A percentile compares a stretch with the other conserved stretches of the same genome.
Conservation (phyloP, 2,888 invertebrate species). For the Dynastes tityus region DNA sequence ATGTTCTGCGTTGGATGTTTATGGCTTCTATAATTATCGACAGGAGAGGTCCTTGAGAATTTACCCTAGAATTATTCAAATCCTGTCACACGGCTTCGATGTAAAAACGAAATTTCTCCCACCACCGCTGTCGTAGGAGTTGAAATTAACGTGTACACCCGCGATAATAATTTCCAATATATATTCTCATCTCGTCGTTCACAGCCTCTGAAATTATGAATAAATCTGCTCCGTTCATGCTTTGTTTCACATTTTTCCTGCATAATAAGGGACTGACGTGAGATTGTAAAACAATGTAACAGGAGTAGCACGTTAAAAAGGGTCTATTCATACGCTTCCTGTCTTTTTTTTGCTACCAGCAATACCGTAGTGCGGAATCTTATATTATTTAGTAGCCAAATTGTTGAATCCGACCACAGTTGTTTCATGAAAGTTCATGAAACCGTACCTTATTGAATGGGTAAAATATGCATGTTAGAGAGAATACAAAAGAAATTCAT, state of each 20-base stretch:
- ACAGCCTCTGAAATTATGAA: constrained; percentile 37
- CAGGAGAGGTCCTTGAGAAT: constrained; percentile 37
- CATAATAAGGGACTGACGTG: neutral
- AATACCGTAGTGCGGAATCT: no score
- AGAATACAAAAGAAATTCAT: no score
- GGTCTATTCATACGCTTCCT: no score
- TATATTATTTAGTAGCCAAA: no score
- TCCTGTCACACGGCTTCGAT: constrained; percentile 27
- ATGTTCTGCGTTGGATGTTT: constrained; percentile 31
- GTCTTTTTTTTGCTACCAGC: no score
- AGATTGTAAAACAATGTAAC: constrained; percentile 18
- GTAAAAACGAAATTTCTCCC: constrained; percentile 28
- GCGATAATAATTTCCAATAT: constrained; percentile 47
- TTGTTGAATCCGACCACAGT: no score
- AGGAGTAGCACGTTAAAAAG: no score
- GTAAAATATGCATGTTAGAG: no score
- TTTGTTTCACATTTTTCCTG: constrained; percentile 23
- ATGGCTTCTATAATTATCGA: constrained; percentile 45
- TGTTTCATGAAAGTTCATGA: no score
- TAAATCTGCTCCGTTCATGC: constrained; percentile 34
- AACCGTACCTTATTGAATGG: no score
- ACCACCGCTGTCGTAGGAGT: constrained; percentile 5
- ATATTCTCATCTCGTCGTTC: constrained; percentile 36
- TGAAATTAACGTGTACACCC: constrained; percentile 38
- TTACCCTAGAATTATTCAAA: constrained; percentile 46